Conservation (phyloP, 1,140 invertebrate genomes). For the Camponotus vicinus region DNA sequence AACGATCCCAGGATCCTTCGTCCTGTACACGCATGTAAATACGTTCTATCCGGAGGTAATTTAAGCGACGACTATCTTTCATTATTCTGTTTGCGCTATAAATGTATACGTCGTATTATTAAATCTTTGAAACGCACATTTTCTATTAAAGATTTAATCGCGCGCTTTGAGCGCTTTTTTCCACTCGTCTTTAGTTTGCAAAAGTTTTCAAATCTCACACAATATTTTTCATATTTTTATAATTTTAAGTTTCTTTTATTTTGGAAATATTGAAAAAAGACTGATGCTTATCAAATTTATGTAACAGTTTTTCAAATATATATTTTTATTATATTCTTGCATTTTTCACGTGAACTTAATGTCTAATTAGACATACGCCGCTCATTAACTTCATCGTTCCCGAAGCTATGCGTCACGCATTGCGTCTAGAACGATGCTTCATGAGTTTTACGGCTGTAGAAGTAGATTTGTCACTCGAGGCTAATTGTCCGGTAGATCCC, state of each 20-base stretch:
- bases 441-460: constrained; percentile 12
- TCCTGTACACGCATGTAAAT: constrained; percentile 43
- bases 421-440: not conserved
- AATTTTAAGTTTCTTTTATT: not conserved
- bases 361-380: not conserved
- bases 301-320: not conserved
- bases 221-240: not conserved
- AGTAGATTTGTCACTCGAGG: constrained; percentile 60
- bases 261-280: not conserved
- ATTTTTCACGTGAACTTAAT: not conserved
- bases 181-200: not conserved
- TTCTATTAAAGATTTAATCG: constrained; percentile 18
- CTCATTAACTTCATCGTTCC: not conserved
- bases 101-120: constrained; percentile 39
- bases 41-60: constrained; percentile 59
- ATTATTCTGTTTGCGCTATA: constrained; percentile 41
- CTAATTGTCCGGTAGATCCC: constrained; percentile 68
- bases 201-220: not conserved
- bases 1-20: constrained; percentile 48
- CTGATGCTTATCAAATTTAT: not conserved
- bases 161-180: not conserved
- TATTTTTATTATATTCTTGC: not conserved
- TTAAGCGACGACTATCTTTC: constrained; percentile 70
- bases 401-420: not conserved
- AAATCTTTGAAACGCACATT: constrained; percentile 10